Evolutionary conservation across 2,797 vertebrate genomes (phyloP), one percentile per base, ranked within the genome.

Genomic region (Pseudochromis fuscus): DNA sequence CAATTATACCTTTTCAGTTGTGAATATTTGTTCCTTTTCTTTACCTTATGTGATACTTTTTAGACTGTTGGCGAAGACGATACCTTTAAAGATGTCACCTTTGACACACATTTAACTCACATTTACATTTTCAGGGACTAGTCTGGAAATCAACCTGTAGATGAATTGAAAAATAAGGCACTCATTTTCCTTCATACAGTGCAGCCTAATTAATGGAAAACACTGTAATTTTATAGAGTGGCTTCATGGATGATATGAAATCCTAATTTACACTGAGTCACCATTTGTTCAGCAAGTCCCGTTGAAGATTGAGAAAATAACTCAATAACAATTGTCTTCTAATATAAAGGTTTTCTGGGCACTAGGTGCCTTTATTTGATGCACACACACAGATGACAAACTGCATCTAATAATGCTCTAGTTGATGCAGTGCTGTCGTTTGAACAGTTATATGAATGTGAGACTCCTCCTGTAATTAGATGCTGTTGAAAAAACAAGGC

Each of bases 401-500:
- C 5, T 24, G 11, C n/a, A 35, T 30, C 52, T 74, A 30, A 23
- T 56, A 16, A 38, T 40, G 33, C 31, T 7, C 31, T 40, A 42
- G 35, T 15, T 59, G 28, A 53, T 62, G n/a, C 4, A 16, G 10
- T 37, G 27, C 15, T 52, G 49, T 55, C 25, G 48, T 33, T 60
- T n/a, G 10, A 63, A 51, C 28, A 63, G 10, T 16, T 21, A 15
- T 24, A 40, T 30, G 7, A 68, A 67, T 50, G 24, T 51, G 50
- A 79, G 21, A 46, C 21, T 48, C 5, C n/a, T 46, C 51, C 44
- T 55, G 53, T 23, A 72, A 59, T 83, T 33, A 60, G 57, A 69
- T 37, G 52, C 28, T 19, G 51, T 30, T 44, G 69, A 62, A 42
- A 83, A 77, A 79, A 82, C 86, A 87, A 79, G 75, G 42, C 44